Evolutionary conservation across 2,797 vertebrate species (phyloP), one percentile per base, ranked within the genome.

Genomic region (Eospalax fontanierii): DNA sequence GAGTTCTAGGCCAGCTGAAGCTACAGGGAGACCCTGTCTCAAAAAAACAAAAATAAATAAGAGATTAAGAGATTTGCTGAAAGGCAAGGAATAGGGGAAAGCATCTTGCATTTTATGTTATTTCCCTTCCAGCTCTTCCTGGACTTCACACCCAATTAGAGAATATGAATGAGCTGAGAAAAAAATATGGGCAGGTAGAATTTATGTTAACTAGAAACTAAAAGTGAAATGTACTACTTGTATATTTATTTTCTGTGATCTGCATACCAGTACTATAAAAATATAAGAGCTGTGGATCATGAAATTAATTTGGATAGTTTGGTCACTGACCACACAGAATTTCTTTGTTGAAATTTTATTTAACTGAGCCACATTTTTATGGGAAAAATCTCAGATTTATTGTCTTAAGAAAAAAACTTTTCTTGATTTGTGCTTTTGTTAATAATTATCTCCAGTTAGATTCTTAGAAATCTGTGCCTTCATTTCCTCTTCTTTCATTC

Each of bases 221-320:
- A 93, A 94, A 88, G 74, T 87, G 82, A 90, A 87, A 73, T 74
- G 11, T 84, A 50, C 40, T 92, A 85, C 35, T 61, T 83, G 5
- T 66, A n/a, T 76, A 26, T 87, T 93, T 40, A 50, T 74, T 92
- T 35, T 43, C 71, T 89, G 15, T 94, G 82, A 92, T 46, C 66
- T 85, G 40, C 43, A 40, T 89, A 65, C 70, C 21, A 85, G 26
- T n/a, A 83, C 28, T 86, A 11, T 76, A 88, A 85, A 96, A 85
- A 89, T 96, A 87, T 5, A 43, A 93, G 28, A 93, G 74, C 68
- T 81, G n/a, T 78, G 50, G 70, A 70, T 94, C 50, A 5, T 93
- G 14, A 54, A 68, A 57, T 38, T 95, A 79, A 78, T 65, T 91
- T 87, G 86, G 95, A 73, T 35, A 73, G 50, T 93, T 88, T n/a